Conservation (phyloP, 2,888 invertebrate genomes). For the Ophion costatus region DNA sequence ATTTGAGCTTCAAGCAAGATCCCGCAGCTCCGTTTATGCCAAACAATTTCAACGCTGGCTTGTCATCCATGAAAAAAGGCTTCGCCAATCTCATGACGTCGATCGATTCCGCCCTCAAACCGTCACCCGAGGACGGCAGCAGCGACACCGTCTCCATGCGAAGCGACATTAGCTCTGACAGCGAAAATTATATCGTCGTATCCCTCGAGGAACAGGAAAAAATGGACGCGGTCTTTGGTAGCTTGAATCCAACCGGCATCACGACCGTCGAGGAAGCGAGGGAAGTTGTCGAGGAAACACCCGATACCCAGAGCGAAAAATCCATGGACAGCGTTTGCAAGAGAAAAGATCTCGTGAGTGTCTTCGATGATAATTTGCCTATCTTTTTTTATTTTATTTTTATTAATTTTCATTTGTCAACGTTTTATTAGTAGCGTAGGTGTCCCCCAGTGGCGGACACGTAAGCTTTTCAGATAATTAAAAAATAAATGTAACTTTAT, state of each 20-base stretch:
- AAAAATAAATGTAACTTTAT: too few relatives aligned
- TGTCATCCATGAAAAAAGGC: constrained; percentile 93
- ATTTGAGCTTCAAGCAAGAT: constrained; percentile 36
- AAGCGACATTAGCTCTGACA: constrained; percentile 95
- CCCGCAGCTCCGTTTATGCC: constrained; percentile 75
- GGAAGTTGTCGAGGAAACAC: constrained; percentile 92
- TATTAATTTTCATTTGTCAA: background rate
- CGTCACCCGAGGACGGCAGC: constrained; percentile 89
- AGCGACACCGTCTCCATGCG: constrained; percentile 90
- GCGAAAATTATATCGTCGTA: constrained; percentile 92
- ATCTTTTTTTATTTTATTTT: constrained; percentile 80
- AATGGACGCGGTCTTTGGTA: constrained; percentile 85
- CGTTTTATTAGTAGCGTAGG: background rate
- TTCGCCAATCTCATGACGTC: constrained; percentile 93
- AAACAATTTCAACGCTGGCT: constrained; percentile 85
- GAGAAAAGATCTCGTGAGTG: constrained; percentile 90
- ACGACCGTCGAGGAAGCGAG: constrained; percentile 90
- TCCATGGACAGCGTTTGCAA: constrained; percentile 92
- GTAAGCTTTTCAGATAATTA: too few relatives aligned
- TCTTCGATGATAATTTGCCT: constrained; percentile 26
- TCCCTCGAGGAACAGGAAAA: constrained; percentile 87
- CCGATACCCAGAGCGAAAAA: constrained; percentile 93
- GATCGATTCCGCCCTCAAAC: constrained; percentile 91
- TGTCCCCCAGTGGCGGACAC: too few relatives aligned
- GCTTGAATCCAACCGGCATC: constrained; percentile 77